Evolutionary conservation across 2,113 vertebrate species (phyloP).

Genomic region (Neolamprologus fasciatus): DNA sequence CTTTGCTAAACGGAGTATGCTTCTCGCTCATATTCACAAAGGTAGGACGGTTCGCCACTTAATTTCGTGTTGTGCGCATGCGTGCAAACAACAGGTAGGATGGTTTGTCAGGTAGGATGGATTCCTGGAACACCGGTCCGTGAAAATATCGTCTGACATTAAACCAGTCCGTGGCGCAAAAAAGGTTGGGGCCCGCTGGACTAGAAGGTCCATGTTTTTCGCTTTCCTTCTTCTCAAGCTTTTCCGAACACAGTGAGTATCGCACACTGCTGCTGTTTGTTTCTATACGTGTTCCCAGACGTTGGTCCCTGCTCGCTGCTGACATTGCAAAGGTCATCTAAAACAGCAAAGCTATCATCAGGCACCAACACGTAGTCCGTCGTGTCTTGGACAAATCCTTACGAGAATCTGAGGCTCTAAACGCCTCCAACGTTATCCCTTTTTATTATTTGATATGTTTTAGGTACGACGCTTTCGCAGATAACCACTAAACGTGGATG

Average conservation of each 20-base stretch:
- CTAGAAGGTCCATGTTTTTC: not conserved
- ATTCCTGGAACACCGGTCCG: rapidly evolving
- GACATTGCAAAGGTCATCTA: not conserved
- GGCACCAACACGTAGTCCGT: rapidly evolving
- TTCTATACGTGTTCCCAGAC: not conserved
- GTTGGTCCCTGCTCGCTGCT: not conserved
- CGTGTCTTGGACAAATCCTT: not conserved
- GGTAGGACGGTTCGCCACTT: not conserved
- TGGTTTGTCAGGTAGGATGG: not conserved
- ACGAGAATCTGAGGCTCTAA: not conserved
- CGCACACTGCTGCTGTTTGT: too few relatives aligned
- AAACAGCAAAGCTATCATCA: not conserved
- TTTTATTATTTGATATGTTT: not conserved
- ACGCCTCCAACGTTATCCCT: not conserved
- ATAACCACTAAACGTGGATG: not conserved
- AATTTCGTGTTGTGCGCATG: not conserved
- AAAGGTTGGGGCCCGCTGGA: rapidly evolving
- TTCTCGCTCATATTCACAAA: not conserved
- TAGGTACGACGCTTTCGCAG: not conserved
- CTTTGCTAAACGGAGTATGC: rapidly evolving
- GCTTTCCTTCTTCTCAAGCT: not conserved
- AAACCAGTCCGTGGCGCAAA: rapidly evolving
- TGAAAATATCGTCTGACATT: rapidly evolving
- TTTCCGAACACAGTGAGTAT: not conserved
- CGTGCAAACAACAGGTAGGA: rapidly evolving